phyloP scores from a whole-genome alignment of 1,140 invertebrate species.

The Charaxes varanes region DNA sequence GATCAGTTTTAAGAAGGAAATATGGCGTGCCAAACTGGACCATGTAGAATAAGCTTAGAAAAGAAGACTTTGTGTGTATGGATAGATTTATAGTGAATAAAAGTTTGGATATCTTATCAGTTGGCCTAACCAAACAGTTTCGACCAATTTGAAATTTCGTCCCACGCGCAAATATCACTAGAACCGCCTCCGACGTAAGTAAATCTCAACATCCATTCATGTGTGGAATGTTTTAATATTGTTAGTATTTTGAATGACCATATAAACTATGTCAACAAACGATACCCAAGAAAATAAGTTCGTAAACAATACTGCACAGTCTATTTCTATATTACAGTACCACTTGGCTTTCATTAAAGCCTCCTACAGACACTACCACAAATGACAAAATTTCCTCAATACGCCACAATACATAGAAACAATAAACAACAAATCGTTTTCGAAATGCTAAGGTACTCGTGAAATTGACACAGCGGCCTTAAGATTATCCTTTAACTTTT shows the following conservation, averaged over 20 bases:
- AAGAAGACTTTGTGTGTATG: too few relatives aligned
- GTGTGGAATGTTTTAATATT: conserved; percentile 45
- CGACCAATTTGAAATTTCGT: too few relatives aligned
- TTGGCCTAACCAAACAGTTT: too few relatives aligned
- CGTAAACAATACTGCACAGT: conserved; percentile 35
- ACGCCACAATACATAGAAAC: conserved; percentile 20
- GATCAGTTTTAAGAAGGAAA: too few relatives aligned
- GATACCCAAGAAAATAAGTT: conserved; percentile 27
- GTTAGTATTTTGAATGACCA: conserved; percentile 22
- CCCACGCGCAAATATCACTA: too few relatives aligned
- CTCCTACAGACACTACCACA: conserved; percentile 51
- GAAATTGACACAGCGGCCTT: conserved; percentile 5
- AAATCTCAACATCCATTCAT: conserved; percentile 38
- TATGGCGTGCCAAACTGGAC: too few relatives aligned
- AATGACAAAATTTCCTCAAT: conserved; percentile 14
- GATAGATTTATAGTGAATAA: too few relatives aligned
- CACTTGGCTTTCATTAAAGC: conserved; percentile 40
- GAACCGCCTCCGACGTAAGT: conserved; percentile 9
- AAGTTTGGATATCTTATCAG: too few relatives aligned
- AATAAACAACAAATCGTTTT: conserved; percentile 26
- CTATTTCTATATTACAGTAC: conserved; percentile 39
- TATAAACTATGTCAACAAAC: conserved; percentile 29
- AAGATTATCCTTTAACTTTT: too few relatives aligned
- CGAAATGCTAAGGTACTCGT: conserved; percentile 51
- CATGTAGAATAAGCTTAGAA: too few relatives aligned